Conservation (phyloP, 2,113 vertebrate genomes). For the Salvator merianae region DNA sequence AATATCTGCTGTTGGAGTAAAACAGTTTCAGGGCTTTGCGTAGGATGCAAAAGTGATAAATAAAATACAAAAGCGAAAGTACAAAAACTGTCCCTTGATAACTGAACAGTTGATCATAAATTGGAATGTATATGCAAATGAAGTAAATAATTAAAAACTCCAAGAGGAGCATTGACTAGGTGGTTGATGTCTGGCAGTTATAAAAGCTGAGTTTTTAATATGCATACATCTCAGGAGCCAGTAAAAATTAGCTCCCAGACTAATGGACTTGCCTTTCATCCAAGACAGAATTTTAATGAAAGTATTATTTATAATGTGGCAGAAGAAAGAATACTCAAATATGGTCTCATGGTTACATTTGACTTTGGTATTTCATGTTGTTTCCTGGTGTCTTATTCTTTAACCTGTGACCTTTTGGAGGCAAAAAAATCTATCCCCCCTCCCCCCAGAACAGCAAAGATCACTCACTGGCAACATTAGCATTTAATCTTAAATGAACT, state of each 20-base stretch:
- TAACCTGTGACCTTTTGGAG: conserved; percentile 72
- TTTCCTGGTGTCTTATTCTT: conserved; percentile 74
- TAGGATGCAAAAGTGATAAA: conserved; percentile 66
- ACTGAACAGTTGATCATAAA: conserved; percentile 79
- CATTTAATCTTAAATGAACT: neutral
- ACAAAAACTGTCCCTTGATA: conserved; percentile 77
- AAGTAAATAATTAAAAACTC: conserved; percentile 86
- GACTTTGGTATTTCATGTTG: conserved; percentile 54
- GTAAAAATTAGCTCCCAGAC: conserved; percentile 83
- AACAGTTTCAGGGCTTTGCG: conserved; percentile 49
- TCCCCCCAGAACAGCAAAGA: conserved; percentile 62
- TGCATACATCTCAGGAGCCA: conserved; percentile 79
- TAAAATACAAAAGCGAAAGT: conserved; percentile 74
- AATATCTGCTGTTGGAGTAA: conserved; percentile 25
- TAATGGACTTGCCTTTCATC: conserved; percentile 83
- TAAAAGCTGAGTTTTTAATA: conserved; percentile 83
- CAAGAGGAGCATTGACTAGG: conserved; percentile 79
- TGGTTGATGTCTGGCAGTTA: conserved; percentile 85
- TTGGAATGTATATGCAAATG: conserved; percentile 83
- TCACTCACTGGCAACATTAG: conserved; percentile 45
- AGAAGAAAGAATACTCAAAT: conserved; percentile 71
- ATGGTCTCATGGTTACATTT: conserved; percentile 44
- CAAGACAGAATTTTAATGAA: conserved; percentile 82
- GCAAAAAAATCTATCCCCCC: conserved; percentile 55
- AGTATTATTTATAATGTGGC: conserved; percentile 79